Evolutionary conservation across 2,113 vertebrate species (phyloP).

Genomic region (Agapornis roseicollis): DNA sequence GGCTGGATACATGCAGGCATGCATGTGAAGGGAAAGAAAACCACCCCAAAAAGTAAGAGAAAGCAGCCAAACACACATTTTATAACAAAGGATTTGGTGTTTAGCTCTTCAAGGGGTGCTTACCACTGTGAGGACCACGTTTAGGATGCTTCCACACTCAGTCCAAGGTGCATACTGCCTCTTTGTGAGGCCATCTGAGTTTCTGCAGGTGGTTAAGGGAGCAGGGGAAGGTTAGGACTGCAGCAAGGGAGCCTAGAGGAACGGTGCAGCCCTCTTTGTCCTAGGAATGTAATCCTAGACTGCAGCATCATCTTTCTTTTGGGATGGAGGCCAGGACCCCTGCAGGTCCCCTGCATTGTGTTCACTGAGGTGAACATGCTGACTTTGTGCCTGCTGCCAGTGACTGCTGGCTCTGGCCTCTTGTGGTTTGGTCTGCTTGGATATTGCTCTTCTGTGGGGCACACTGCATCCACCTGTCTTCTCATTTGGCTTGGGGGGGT

Average conservation of each 20-base stretch:
- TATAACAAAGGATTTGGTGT: background rate
- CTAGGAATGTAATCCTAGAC: background rate
- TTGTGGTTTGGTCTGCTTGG: background rate
- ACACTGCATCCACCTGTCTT: fast-evolving
- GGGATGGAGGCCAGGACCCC: background rate
- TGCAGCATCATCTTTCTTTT: background rate
- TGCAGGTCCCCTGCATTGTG: fast-evolving
- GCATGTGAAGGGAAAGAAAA: background rate
- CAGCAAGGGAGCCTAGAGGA: background rate
- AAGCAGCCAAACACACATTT: background rate
- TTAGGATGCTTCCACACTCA: background rate
- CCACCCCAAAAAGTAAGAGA: background rate
- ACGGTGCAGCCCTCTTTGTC: background rate
- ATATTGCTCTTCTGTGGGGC: background rate
- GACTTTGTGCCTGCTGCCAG: fast-evolving
- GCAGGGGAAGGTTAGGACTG: fast-evolving
- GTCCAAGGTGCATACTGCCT: background rate
- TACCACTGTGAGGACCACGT: fast-evolving
- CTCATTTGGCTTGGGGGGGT: background rate
- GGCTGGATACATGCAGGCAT: background rate
- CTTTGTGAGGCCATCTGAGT: background rate
- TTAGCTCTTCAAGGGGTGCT: background rate
- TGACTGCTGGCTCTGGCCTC: background rate
- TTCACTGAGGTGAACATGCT: fast-evolving
- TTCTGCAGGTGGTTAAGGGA: fast-evolving